Conservation (phyloP, 2,797 vertebrate species). For the Gymnocypris eckloni region DNA sequence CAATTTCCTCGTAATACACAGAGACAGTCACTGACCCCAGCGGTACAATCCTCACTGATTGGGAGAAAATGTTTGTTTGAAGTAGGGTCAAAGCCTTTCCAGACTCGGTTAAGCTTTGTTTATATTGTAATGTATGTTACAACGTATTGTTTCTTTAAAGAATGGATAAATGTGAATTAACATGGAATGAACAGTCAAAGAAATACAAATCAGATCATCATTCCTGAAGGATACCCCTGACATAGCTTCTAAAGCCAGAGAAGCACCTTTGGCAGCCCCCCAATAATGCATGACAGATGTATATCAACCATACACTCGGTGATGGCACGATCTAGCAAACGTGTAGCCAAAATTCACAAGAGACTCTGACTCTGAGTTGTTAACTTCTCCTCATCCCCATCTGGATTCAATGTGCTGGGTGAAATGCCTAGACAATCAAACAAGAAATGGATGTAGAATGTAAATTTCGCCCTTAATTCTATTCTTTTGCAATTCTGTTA, state of each 20-base stretch:
- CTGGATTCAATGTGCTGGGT: slow-evolving; percentile 75
- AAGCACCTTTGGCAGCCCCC: slow-evolving; percentile 76
- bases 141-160: slow-evolving; percentile 53
- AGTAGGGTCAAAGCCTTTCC: slow-evolving; percentile 77
- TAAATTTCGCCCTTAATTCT: slow-evolving; percentile 20
- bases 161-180: slow-evolving; percentile 41
- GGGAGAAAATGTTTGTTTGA: slow-evolving; percentile 79
- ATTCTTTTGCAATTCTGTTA: background rate
- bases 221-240: slow-evolving; percentile 68
- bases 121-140: slow-evolving; percentile 36
- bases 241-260: slow-evolving; percentile 76
- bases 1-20: slow-evolving; percentile 75
- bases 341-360: slow-evolving; percentile 35
- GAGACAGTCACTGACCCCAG: slow-evolving; percentile 75
- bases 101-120: slow-evolving; percentile 68
- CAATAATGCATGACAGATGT: slow-evolving; percentile 86
- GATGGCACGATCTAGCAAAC: slow-evolving; percentile 54
- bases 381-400: slow-evolving; percentile 66
- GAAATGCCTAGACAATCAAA: slow-evolving; percentile 65
- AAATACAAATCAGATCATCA: slow-evolving; percentile 64
- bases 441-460: slow-evolving; percentile 30
- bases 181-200: background rate
- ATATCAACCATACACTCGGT: slow-evolving; percentile 70
- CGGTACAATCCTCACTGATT: slow-evolving; percentile 77
- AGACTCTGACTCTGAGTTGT: slow-evolving; percentile 35